Conservation (phyloP, 2,888 invertebrate genomes). For the Lithophane ornitopus region DNA sequence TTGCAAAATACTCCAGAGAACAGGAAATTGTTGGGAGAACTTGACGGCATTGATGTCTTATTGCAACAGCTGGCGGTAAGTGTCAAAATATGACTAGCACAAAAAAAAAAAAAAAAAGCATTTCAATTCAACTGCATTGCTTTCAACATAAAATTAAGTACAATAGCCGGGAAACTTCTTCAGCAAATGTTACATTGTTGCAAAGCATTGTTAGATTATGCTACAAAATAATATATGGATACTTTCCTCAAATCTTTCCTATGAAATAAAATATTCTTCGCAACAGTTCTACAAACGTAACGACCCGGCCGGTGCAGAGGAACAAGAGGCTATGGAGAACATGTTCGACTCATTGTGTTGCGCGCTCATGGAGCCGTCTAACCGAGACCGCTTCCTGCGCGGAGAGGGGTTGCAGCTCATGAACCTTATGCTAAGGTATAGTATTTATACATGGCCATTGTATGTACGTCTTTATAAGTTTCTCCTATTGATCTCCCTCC, state of each 20-base stretch:
- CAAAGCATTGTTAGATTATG: not conserved
- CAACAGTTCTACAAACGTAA: slow-evolving; percentile 97
- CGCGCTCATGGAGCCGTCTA: slow-evolving; percentile 96
- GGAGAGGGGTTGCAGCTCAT: slow-evolving; percentile 99
- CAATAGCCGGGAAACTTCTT: not conserved
- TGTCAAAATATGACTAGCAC: slow-evolving; percentile 16
- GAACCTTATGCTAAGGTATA: slow-evolving; percentile 98
- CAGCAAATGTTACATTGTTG: not conserved
- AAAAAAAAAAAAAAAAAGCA: not conserved
- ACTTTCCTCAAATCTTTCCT: not conserved
- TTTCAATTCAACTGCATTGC: not conserved
- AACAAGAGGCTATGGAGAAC: slow-evolving; percentile 99
- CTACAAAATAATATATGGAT: not conserved
- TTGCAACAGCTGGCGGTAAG: slow-evolving; percentile 97
- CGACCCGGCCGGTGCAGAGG: slow-evolving; percentile 97
- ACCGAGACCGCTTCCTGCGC: slow-evolving; percentile 97
- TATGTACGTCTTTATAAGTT: not conserved
- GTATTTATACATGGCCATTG: not conserved
- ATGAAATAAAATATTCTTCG: not conserved
- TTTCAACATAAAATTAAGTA: not conserved
- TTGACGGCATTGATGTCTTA: slow-evolving; percentile 98
- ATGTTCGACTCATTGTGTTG: slow-evolving; percentile 99
- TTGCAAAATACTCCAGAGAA: slow-evolving; percentile 97
- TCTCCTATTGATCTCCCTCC: not conserved
- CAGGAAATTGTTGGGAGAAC: slow-evolving; percentile 95